Conservation (phyloP, 1,140 invertebrate genomes). For the Tetraneura akinire region DNA sequence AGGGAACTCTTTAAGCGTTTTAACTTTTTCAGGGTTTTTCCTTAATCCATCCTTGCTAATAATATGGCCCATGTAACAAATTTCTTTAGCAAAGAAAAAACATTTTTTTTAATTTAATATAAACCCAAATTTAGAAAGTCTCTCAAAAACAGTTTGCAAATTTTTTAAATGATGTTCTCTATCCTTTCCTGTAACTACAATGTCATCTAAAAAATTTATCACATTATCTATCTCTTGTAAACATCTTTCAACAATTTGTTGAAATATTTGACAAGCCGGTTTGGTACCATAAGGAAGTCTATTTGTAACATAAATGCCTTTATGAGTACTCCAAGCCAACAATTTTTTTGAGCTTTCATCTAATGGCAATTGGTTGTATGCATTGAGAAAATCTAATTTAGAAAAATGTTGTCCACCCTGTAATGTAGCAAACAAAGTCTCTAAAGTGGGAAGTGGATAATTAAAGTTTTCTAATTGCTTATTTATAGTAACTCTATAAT, state of each 20-base stretch:
- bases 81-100: too few relatives aligned
- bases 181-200: neutral
- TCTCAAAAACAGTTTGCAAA: too few relatives aligned
- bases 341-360: too few relatives aligned
- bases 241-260: neutral
- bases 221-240: neutral
- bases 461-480: neutral
- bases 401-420: neutral
- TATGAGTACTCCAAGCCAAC: too few relatives aligned
- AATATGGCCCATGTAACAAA: too few relatives aligned
- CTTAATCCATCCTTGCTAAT: too few relatives aligned
- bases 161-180: too few relatives aligned
- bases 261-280: conserved; percentile 55
- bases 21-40: too few relatives aligned
- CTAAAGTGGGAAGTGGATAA: conserved; percentile 16
- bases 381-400: neutral
- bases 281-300: conserved; percentile 61
- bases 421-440: neutral
- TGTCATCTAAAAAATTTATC: neutral
- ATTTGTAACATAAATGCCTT: conserved; percentile 54
- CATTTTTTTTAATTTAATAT: too few relatives aligned
- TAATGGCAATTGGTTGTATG: conserved; percentile 8
- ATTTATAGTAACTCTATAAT: conserved; percentile 25
- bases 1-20: too few relatives aligned
- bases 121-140: too few relatives aligned